These are phyloP conservation scores for Teleogryllus oceanicus DNA, from an alignment of 2,888 invertebrate species.

Conservation along the genomic window DNA sequence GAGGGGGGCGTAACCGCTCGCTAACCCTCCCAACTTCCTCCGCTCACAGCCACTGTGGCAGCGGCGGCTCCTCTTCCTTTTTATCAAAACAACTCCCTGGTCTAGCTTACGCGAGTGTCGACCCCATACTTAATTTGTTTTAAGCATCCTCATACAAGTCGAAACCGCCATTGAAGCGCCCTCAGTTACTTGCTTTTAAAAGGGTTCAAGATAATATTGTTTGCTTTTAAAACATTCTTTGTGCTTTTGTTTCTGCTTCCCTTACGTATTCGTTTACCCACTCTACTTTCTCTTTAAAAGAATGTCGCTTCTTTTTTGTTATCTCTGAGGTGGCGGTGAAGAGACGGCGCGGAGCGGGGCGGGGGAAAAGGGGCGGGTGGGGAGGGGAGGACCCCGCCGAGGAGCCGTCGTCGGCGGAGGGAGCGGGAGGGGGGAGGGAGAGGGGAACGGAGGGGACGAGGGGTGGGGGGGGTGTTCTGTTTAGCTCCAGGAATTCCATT, in stretches of 20 bases:
- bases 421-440: not conserved
- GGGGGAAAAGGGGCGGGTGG: not conserved
- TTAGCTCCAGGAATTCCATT: slow-evolving; percentile 31
- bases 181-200: slow-evolving; percentile 28
- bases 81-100: slow-evolving; percentile 18
- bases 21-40: not conserved
- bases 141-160: not conserved
- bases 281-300: slow-evolving; percentile 28
- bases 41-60: not conserved
- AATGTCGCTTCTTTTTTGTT: slow-evolving; percentile 31
- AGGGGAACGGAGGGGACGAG: not conserved
- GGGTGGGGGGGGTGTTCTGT: slow-evolving; percentile 12
- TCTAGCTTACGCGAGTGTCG: not conserved
- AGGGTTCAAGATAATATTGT: slow-evolving; percentile 33
- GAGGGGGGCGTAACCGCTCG: not conserved
- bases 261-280: slow-evolving; percentile 31
- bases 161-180: not conserved
- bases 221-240: slow-evolving; percentile 36
- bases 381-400: not conserved
- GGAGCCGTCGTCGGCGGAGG: not conserved
- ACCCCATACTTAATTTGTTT: slow-evolving; percentile 28
- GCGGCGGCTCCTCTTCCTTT: not conserved
- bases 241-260: slow-evolving; percentile 27
- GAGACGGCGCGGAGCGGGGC: not conserved
- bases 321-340: slow-evolving; percentile 24